Evolutionary conservation across 2,113 vertebrate species (phyloP).

Genomic region (Psittacus erithacus): DNA sequence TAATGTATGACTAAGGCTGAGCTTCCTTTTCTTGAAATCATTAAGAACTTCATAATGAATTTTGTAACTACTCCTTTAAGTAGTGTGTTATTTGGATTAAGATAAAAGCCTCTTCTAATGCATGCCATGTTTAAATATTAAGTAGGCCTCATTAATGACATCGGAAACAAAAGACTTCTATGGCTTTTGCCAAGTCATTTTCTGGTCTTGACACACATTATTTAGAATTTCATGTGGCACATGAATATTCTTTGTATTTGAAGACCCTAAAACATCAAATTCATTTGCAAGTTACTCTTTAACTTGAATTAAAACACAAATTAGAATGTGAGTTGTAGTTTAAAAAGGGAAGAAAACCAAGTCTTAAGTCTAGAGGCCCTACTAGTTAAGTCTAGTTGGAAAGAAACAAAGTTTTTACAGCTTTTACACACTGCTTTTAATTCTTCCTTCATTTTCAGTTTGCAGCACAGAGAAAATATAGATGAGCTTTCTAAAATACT

Average conservation of each 20-base stretch:
- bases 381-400: background rate
- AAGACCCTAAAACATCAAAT: background rate
- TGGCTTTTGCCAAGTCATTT: background rate
- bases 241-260: background rate
- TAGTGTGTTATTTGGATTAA: background rate
- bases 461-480: background rate
- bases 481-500: background rate
- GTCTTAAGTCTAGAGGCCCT: background rate
- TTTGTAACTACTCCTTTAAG: background rate
- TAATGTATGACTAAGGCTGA: background rate
- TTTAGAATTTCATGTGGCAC: background rate
- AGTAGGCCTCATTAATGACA: background rate
- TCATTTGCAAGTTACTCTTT: background rate
- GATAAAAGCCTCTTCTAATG: background rate
- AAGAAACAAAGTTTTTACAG: background rate
- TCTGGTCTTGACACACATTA: background rate
- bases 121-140: background rate
- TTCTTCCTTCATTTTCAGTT: background rate
- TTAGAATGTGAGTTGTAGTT: background rate
- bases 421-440: background rate
- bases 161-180: background rate
- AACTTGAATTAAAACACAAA: background rate
- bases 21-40: background rate
- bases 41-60: background rate
- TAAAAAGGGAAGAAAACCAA: background rate